Base-by-base conservation (phyloP, 2,113 vertebrate species). In the Actenoides hombroni region DNA sequence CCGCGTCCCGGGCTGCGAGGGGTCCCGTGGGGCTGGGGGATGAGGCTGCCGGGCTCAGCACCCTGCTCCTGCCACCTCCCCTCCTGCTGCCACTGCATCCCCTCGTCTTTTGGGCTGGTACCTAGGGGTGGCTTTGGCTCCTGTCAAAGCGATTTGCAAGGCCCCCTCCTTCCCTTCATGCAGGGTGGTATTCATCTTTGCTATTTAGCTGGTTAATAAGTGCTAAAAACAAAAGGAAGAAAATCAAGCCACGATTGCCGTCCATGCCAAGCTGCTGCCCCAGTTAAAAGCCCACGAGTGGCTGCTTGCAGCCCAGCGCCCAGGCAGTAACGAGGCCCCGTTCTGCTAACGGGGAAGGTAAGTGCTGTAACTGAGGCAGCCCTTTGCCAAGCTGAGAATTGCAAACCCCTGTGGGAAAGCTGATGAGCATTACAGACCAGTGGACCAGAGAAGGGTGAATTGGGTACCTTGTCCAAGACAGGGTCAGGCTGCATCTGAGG, bases 261-360 rank as follows among this genome's bases (percentile, higher is more conserved):
- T 23, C 56, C 46, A 10, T 26, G 21, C 33, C 19, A 16, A 53
- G 64, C 16, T 24, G 53, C 74, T 61, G 60, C 67, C 67, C 46
- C 24, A 8, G 46, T 53, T 60, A 67, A 39, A 59, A 40, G 12
- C 37, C 16, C 16, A 8, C 29, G 17, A 21, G 26, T 46, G 65
- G 48, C 54, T 1, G 2, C 40, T 71, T n/a, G 73, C 46, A 16
- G 25, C 15, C 12, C 67, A 28, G 51, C 37, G 13, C 12, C 54
- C 73, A 29, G 44, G 44, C 48, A 9, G 40, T 13, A 17, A 59
- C 0, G 0, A 0, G 3, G 39, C 24, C 21, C 73, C 25, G 82
- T 21, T 63, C 23, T 6, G 5, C 33, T 57, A 19, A 28, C 3
- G 8, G 35, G 44, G 28, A 54, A 4, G 48, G 69, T 35, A n/a